Conservation (phyloP, 2,797 vertebrate species). For the Pangasius djambal region DNA sequence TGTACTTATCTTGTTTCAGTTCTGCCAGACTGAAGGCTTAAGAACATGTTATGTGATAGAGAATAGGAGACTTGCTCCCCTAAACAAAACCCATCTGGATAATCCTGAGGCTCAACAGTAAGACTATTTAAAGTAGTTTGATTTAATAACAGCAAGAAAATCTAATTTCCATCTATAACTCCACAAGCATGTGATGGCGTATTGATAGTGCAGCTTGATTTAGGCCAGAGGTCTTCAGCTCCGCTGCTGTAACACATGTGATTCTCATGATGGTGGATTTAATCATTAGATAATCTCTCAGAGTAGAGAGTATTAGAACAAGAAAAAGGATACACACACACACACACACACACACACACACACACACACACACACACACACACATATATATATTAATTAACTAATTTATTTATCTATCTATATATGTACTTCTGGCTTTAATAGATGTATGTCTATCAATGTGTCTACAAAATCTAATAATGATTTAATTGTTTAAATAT, state of each 20-base stretch:
- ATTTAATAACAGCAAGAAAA: conserved; percentile 37
- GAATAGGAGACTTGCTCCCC: conserved; percentile 21
- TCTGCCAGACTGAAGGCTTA: conserved; percentile 32
- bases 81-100: conserved; percentile 38
- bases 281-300: neutral
- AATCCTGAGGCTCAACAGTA: conserved; percentile 17
- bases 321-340: neutral
- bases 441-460: neutral
- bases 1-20: conserved; percentile 24
- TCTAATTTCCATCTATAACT: conserved; percentile 25
- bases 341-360: too few relatives aligned
- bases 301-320: neutral
- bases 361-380: too few relatives aligned
- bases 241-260: neutral
- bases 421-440: neutral
- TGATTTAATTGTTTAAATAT: neutral
- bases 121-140: conserved; percentile 12
- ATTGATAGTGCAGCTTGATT: conserved; percentile 36
- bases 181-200: conserved; percentile 23
- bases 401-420: too few relatives aligned
- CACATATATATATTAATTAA: too few relatives aligned
- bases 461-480: neutral
- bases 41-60: conserved; percentile 30
- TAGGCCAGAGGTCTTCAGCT: conserved; percentile 7
- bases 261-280: neutral